Base-by-base conservation (phyloP, 2,797 vertebrate species). In the Lates japonicus region DNA sequence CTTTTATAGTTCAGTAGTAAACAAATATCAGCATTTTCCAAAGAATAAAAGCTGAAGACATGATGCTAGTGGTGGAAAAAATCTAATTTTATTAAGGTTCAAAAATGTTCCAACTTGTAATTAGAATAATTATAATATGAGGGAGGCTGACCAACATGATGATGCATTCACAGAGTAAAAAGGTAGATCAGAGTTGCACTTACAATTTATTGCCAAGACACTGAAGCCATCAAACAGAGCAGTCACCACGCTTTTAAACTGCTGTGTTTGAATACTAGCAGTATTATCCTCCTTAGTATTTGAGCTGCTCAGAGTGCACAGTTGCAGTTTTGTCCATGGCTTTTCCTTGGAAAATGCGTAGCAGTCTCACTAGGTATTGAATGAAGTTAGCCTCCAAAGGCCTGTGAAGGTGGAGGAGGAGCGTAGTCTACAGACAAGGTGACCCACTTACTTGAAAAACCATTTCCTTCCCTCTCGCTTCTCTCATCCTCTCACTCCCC, bases 341-440 rank as follows among this genome's bases (percentile, higher is more conserved):
- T 74, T 75, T 74, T 80, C 80, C 48, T 54, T 2, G 31, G 59
- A 77, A 79, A 70, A 63, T 17, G 73, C 74, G 70, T 1, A 63
- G 76, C 71, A 68, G 67, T 39, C 84, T 85, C 86, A 17, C 63
- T 77, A n/a, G 60, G 57, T 70, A 20, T 9, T 64, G 89, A 94
- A 93, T 91, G 91, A 81, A 92, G 93, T 93, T 72, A 90, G 83
- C 60, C 92, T 92, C 93, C 25, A 54, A 86, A 91, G 92, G 80
- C 81, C 66, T 3, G 17, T 51, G 75, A 70, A 85, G 90, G 90
- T 87, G 85, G 80, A 89, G 83, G 67, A 90, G 84, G 81, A 90
- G 74, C 41, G 35, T 62, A 62, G 79, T 87, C 85, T 83, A n/a
- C 90, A 89, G 91, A 91, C 92, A 89, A 92, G 90, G 89, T 91